Evolutionary conservation across 2,888 invertebrate species (phyloP).

Genomic region (Dasysyrphus albostriatus): DNA sequence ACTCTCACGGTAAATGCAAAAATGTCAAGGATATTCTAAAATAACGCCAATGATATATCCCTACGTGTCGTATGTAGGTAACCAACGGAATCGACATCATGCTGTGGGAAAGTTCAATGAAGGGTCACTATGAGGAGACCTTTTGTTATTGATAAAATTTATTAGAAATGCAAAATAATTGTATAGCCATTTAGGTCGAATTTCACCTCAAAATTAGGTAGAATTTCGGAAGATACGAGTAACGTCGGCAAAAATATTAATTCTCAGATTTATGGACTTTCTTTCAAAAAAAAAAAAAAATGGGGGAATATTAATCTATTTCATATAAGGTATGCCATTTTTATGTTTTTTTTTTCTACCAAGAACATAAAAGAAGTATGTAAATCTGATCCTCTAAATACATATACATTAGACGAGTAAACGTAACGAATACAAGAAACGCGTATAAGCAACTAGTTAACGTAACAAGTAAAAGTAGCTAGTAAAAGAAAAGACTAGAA

Average conservation of each 20-base stretch:
- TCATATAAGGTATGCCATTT: too few species aligned
- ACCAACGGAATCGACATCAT: background rate
- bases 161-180: conserved; percentile 63
- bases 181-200: conserved; percentile 37
- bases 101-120: conserved; percentile 52
- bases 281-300: background rate
- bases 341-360: too few species aligned
- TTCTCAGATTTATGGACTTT: background rate
- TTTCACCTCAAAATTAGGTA: conserved; percentile 58
- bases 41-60: too few species aligned
- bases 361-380: too few species aligned
- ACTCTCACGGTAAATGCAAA: conserved; percentile 32
- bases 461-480: too few species aligned
- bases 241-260: background rate
- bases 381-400: too few species aligned
- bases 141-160: conserved; percentile 51
- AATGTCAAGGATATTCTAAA: background rate
- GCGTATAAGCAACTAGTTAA: too few species aligned
- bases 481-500: too few species aligned
- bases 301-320: background rate
- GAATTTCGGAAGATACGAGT: conserved; percentile 3
- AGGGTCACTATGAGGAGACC: conserved; percentile 38
- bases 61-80: background rate
- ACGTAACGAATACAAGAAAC: too few species aligned
- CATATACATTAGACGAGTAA: too few species aligned